Conservation (phyloP, 2,888 invertebrate species). For the Stenoptilia bipunctidactyla region DNA sequence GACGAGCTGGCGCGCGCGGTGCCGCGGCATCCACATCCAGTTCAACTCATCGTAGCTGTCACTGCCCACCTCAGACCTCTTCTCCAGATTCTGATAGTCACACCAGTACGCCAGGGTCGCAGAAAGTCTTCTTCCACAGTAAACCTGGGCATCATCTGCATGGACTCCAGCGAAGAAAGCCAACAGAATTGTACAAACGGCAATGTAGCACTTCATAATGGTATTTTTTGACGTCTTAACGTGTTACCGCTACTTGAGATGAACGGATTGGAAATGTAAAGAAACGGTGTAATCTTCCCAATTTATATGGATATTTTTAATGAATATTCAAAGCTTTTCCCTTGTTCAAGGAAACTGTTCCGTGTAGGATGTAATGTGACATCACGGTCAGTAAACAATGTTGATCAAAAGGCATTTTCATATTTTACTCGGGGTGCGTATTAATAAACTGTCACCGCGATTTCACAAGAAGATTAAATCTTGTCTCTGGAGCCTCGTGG, state of each 20-base stretch:
- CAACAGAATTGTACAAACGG: neutral
- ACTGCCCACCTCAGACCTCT: constrained; percentile 2
- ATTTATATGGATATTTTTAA: neutral
- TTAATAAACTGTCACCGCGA: too few relatives aligned
- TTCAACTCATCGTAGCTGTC: constrained; percentile 5
- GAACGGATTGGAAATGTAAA: neutral
- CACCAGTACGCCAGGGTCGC: constrained; percentile 15
- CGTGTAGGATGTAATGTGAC: neutral
- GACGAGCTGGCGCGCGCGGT: constrained; percentile 1
- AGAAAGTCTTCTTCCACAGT: constrained; percentile 18
- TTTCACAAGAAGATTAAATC: too few relatives aligned
- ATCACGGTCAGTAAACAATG: neutral
- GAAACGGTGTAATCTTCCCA: neutral
- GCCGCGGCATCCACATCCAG: constrained; percentile 5
- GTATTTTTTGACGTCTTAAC: neutral
- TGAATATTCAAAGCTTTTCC: neutral
- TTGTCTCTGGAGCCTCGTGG: too few relatives aligned
- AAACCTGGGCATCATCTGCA: constrained; percentile 6
- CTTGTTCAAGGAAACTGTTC: neutral
- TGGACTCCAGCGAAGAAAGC: neutral
- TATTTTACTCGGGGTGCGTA: too few relatives aligned
- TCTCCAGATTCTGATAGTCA: constrained; percentile 1
- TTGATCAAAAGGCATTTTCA: too few relatives aligned
- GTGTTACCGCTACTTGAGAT: too few relatives aligned
- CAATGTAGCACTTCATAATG: neutral